A percentile compares a stretch with the other conserved stretches of the same genome.
Evolutionary conservation across 2,113 vertebrate genomes (phyloP).

Genomic region (Budorcas taxicolor): DNA sequence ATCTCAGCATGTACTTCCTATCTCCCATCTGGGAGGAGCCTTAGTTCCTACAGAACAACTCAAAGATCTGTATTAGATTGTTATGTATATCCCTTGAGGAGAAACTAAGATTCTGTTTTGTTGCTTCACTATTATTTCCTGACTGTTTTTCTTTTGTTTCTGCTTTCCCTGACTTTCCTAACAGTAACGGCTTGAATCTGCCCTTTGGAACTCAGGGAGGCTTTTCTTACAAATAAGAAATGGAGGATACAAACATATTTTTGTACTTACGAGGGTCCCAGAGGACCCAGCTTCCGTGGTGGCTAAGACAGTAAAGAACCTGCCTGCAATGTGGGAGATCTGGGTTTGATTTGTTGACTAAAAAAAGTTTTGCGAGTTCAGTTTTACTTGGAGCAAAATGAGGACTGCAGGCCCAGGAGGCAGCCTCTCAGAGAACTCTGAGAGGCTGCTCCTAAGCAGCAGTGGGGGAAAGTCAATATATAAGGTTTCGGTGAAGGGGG

Average conservation of each 20-base stretch:
- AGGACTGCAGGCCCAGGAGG: not conserved
- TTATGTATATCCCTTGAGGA: not conserved
- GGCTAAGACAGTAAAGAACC: not conserved
- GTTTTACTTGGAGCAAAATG: not conserved
- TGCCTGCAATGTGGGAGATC: not conserved
- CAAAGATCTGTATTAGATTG: not conserved
- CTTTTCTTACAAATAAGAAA: not conserved
- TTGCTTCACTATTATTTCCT: not conserved
- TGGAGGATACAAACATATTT: not conserved
- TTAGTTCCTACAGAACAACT: not conserved
- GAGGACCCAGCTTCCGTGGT: not conserved
- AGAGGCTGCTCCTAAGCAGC: not conserved
- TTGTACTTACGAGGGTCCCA: not conserved
- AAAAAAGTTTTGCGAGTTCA: not conserved
- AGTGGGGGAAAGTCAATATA: not conserved
- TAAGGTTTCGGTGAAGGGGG: not conserved
- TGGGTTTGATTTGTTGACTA: not conserved
- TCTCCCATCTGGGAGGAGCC: not conserved
- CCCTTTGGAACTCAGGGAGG: not conserved
- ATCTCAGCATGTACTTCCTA: not conserved
- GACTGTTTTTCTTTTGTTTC: not conserved
- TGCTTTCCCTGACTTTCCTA: not conserved
- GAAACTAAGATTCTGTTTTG: not conserved
- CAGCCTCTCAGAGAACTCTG: not conserved
- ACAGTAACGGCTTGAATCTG: not conserved